These are phyloP conservation scores for Leptopilina syphax DNA, from an alignment of 2,888 invertebrate species.

Conservation along the genomic window DNA sequence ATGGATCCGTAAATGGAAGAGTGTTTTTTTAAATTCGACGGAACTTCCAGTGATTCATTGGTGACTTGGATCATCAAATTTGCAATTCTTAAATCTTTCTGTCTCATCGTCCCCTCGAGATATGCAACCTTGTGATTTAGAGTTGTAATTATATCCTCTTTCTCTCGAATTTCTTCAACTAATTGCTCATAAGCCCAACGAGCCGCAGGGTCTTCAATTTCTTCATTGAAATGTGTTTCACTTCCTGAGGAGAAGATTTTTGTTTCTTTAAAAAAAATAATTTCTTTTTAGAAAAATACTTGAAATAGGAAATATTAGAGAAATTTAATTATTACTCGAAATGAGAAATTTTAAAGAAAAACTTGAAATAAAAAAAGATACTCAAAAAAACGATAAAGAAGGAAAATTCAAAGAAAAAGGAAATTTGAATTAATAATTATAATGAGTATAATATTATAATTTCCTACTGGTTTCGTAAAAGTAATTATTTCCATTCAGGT, in stretches of 20 bases:
- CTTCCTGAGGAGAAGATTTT: neutral
- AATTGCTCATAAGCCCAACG: conserved; percentile 59
- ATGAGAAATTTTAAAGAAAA: too few relatives aligned
- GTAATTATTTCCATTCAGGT: conserved; percentile 1
- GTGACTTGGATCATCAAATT: conserved; percentile 49
- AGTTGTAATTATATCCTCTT: conserved; percentile 78
- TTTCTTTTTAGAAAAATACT: too few relatives aligned
- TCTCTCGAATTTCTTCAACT: conserved; percentile 79
- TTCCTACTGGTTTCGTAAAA: conserved; percentile 2
- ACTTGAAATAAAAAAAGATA: too few relatives aligned
- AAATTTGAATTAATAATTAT: neutral
- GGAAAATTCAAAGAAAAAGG: too few relatives aligned
- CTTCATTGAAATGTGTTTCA: neutral
- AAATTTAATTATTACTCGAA: too few relatives aligned
- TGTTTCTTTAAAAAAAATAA: too few relatives aligned
- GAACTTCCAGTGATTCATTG: conserved; percentile 11
- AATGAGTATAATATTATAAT: neutral
- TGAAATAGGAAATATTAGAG: too few relatives aligned
- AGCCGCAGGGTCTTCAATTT: neutral
- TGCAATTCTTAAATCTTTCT: conserved; percentile 81
- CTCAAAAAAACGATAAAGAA: too few relatives aligned
- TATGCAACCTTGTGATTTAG: conserved; percentile 82
- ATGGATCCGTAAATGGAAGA: neutral
- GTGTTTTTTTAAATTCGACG: conserved; percentile 7
- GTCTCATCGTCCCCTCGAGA: conserved; percentile 79